Conservation (phyloP, 2,113 vertebrate species). For the Bos indicus region DNA sequence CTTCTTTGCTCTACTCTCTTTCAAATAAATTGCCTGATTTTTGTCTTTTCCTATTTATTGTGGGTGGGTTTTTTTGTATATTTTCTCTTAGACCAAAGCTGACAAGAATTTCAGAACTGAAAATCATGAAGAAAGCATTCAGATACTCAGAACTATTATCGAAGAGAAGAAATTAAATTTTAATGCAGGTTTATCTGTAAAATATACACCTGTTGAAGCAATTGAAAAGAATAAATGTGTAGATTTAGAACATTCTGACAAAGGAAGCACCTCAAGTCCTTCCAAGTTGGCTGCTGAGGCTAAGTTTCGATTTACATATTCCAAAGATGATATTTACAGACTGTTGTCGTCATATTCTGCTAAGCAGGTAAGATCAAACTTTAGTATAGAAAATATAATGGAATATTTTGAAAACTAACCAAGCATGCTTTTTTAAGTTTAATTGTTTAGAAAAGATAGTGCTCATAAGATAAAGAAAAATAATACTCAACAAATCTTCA, state of each 20-base stretch:
- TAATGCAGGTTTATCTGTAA: conserved; percentile 75
- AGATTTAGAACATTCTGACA: accelerated
- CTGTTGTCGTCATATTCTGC: conserved; percentile 38
- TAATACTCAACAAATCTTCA: neutral
- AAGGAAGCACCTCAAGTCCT: accelerated
- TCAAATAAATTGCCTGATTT: neutral
- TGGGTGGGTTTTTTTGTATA: neutral
- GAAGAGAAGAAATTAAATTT: conserved; percentile 42
- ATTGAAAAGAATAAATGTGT: accelerated
- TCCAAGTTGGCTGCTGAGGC: accelerated
- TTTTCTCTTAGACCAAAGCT: conserved; percentile 81
- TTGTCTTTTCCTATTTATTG: neutral
- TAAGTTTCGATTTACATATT: neutral
- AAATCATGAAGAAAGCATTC: conserved; percentile 78
- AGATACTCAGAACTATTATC: conserved; percentile 79
- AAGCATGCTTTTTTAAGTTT: neutral
- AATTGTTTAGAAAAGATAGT: neutral
- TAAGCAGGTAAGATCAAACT: conserved; percentile 77
- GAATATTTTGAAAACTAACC: neutral
- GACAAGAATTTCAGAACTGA: conserved; percentile 84
- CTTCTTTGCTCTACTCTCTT: neutral
- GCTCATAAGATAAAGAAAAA: neutral
- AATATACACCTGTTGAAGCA: conserved; percentile 73
- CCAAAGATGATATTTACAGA: conserved; percentile 63
- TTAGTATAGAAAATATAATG: neutral